These are phyloP conservation scores for Drosophila heteroneura DNA, from an alignment of 2,888 invertebrate species.

Conservation along the genomic window DNA sequence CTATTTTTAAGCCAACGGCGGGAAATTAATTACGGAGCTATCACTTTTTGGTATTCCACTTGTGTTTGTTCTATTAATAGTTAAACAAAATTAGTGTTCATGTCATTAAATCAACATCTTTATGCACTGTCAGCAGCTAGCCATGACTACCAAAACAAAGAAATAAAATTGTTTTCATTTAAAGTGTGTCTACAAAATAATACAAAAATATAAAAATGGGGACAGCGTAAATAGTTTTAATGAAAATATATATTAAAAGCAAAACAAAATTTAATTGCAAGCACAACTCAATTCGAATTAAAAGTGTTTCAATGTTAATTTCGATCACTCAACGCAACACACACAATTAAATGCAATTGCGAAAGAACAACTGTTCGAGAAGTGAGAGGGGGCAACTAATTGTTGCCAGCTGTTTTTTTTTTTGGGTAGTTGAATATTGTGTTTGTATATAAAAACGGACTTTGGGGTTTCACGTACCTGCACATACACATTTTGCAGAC, in stretches of 20 bases:
- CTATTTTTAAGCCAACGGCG: not conserved
- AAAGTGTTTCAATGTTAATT: constrained; percentile 2
- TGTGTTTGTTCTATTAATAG: not conserved
- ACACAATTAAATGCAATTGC: constrained; percentile 17
- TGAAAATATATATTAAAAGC: not conserved
- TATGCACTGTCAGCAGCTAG: not conserved
- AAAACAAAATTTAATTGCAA: not conserved
- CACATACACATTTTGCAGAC: constrained; percentile 84
- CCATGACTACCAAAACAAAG: not conserved
- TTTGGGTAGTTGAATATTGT: constrained; percentile 4
- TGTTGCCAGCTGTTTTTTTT: constrained; percentile 1
- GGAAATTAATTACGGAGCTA: not conserved
- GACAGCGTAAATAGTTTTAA: not conserved
- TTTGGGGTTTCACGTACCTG: constrained; percentile 69
- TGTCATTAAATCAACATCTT: not conserved
- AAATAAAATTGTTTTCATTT: not conserved
- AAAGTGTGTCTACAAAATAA: not conserved
- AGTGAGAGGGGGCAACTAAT: constrained; percentile 2
- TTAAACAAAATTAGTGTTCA: not conserved
- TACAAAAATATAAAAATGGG: not conserved
- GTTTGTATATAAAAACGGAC: not conserved
- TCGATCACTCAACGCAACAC: constrained; percentile 30
- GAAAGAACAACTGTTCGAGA: constrained; percentile 35
- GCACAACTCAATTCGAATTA: not conserved
- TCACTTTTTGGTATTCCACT: not conserved